Evolutionary conservation across 1,140 invertebrate species (phyloP), one percentile per base, ranked within the genome.

Genomic region (Drosophila littoralis): DNA sequence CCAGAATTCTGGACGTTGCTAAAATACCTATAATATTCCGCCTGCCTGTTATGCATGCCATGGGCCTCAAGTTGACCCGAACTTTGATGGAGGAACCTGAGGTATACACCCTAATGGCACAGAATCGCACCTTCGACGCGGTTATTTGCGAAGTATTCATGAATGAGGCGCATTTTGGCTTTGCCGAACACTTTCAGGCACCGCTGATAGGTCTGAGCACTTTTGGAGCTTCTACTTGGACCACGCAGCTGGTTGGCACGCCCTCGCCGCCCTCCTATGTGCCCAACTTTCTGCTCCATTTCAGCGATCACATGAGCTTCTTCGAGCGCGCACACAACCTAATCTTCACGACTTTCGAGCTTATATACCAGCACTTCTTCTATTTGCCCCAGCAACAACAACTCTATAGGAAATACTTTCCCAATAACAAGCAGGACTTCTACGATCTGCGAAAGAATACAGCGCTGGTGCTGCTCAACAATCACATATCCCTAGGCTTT

Each of bases 381-480:
- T 63, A 79, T 17, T 65, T 91, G 22, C 91, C 93, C 0, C 12
- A 48, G 22, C 93, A 93, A 7, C 77, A 93, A 46, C 42, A 71
- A 13, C 7, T 94, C n/a, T 85, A 93, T 12, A 72, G 80, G 12
- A 74, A 93, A 57, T 92, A 91, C 45, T 90, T 93, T 7, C 88
- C 55, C 51, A 54, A 76, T 15, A 90, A 80, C 32, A 90, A 82
- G 35, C 73, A 69, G 13, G 48, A 66, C 33, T 85, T 92, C 15
- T 48, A 91, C 10, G 79, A 91, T 2, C 76, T 93, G 57, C 78
- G 84, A 4, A 91, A 78, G 48, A 93, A 93, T 52, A 91, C 90
- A 0, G 92, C 93, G 4, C 72, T 94, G 71, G 79, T 95, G 13
- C 82, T 95, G 36, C 80, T 94, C 0, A 95, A 95, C 67, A 93